phyloP scores from a whole-genome alignment of 2,797 vertebrate genomes.

The Helarctos malayanus region DNA sequence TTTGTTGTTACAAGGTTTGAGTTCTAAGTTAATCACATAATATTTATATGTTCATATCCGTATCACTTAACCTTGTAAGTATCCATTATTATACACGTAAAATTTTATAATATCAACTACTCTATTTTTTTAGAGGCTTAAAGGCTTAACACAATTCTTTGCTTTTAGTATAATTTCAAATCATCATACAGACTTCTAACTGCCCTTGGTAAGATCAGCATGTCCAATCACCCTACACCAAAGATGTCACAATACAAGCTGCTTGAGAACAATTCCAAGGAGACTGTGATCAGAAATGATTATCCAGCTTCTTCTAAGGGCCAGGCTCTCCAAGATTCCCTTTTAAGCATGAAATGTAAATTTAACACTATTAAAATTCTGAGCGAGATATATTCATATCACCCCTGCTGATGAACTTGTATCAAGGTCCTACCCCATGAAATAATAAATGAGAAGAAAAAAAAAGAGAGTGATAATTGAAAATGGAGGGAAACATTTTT shows the following conservation, averaged over 20 bases:
- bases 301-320: neutral
- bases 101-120: slow-evolving; percentile 2
- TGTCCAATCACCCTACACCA: neutral
- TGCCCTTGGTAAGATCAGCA: neutral
- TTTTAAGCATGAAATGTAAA: neutral
- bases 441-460: neutral
- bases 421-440: neutral
- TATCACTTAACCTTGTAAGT: neutral
- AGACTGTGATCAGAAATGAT: neutral
- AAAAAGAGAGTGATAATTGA: neutral
- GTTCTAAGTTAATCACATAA: neutral
- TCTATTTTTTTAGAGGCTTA: neutral
- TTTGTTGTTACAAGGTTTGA: neutral
- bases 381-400: neutral
- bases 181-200: neutral
- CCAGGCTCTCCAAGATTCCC: neutral
- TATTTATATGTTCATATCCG: neutral
- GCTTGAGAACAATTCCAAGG: neutral
- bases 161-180: slow-evolving; percentile 10
- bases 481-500: neutral
- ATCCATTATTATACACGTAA: neutral
- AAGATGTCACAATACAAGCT: neutral
- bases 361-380: neutral
- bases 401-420: neutral
- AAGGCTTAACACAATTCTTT: neutral